Evolutionary conservation across 2,113 vertebrate genomes (phyloP).

Genomic region (Coregonus clupeaformis): DNA sequence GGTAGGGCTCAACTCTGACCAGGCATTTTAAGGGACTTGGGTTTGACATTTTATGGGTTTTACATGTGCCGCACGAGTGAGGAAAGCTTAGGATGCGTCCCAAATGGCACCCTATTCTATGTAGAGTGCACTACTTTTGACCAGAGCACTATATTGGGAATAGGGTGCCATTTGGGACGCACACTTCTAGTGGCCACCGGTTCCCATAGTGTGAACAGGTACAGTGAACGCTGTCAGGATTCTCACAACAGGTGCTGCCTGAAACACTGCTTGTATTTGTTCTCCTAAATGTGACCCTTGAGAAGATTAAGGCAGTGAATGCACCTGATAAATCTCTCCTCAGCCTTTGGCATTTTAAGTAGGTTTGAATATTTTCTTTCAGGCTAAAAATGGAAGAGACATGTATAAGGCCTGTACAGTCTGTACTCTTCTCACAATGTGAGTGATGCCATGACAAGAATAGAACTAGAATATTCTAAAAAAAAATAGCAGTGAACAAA

Average conservation of each 20-base stretch:
- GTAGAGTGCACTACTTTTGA: no score
- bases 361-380: constrained; percentile 51
- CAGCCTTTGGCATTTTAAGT: constrained; percentile 60
- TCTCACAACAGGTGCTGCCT: constrained; percentile 46
- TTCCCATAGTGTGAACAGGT: constrained; percentile 15
- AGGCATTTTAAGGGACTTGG: no score
- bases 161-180: no score
- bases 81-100: not conserved
- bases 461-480: not conserved
- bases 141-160: not conserved
- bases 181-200: no score
- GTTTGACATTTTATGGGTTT: no score
- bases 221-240: constrained; percentile 7
- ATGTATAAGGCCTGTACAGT: constrained; percentile 42
- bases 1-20: no score
- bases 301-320: constrained; percentile 60
- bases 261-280: constrained; percentile 40
- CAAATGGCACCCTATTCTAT: not conserved
- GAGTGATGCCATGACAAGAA: no score
- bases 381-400: constrained; percentile 46
- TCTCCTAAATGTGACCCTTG: constrained; percentile 51
- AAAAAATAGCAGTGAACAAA: constrained; percentile 5
- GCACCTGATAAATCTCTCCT: constrained; percentile 54
- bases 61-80: not conserved
- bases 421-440: constrained; percentile 35